These are phyloP conservation scores for Phalacrocorax carbo DNA, from an alignment of 2,113 vertebrate species.

Conservation along the genomic window DNA sequence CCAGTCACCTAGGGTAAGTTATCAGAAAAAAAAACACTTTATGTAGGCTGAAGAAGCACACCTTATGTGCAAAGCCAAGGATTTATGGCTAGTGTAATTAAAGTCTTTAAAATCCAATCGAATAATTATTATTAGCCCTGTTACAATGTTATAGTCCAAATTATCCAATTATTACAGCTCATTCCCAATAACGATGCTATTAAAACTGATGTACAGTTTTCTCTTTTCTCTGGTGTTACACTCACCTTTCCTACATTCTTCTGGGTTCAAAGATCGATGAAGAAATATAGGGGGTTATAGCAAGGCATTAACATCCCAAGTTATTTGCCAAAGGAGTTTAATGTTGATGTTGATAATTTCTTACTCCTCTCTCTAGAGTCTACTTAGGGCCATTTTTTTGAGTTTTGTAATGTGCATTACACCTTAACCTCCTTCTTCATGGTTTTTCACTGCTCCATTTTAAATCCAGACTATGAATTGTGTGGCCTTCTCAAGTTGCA, in stretches of 20 bases:
- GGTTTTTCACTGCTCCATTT: background rate
- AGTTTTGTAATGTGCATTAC: background rate
- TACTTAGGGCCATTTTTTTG: background rate
- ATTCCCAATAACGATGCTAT: background rate
- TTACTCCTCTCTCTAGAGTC: background rate
- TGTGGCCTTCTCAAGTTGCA: background rate
- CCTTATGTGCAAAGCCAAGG: background rate
- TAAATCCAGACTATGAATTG: background rate
- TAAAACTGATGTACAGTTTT: background rate
- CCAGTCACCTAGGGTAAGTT: accelerated
- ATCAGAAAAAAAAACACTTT: background rate
- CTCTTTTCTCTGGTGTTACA: background rate
- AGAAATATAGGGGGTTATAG: background rate
- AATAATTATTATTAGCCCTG: background rate
- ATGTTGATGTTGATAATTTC: background rate
- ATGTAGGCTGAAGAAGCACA: background rate
- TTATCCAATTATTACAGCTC: background rate
- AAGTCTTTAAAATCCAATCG: background rate
- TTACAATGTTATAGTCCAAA: background rate
- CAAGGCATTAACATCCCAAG: accelerated
- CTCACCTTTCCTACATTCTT: background rate
- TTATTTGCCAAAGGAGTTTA: background rate
- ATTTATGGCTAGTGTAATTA: background rate
- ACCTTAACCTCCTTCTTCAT: background rate
- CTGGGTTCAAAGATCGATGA: background rate